Conservation (phyloP, 1,140 invertebrate species). For the Leptonema lineaticorne region DNA sequence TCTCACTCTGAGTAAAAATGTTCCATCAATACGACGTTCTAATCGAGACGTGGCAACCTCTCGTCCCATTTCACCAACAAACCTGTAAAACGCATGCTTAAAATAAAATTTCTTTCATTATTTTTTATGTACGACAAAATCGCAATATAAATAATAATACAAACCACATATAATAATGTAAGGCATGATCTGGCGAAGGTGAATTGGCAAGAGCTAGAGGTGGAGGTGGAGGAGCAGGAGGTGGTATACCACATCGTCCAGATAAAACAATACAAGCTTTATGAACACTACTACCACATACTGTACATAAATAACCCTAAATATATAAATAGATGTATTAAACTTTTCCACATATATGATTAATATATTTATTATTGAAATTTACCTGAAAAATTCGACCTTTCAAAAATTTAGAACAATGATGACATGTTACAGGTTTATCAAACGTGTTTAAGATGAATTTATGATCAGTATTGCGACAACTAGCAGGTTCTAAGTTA, state of each 20-base stretch:
- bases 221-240: conserved; percentile 56
- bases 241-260: conserved; percentile 64
- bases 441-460: conserved; percentile 87
- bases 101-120: not conserved
- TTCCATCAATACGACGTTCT: conserved; percentile 79
- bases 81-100: conserved; percentile 52
- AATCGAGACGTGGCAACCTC: conserved; percentile 76
- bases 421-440: conserved; percentile 74
- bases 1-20: conserved; percentile 84
- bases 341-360: not conserved
- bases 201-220: conserved; percentile 52
- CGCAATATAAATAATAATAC: not conserved
- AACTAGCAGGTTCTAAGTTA: conserved; percentile 80
- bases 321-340: not conserved
- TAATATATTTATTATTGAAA: conserved; percentile 31
- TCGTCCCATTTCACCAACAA: conserved; percentile 86
- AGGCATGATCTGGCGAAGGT: conserved; percentile 57
- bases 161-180: conserved; percentile 61
- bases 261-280: conserved; percentile 75
- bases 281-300: conserved; percentile 72
- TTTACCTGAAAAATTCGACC: conserved; percentile 81
- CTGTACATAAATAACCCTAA: conserved; percentile 77
- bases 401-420: conserved; percentile 86
- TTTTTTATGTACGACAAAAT: not conserved
- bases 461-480: conserved; percentile 78